Base-by-base conservation (phyloP, 2,797 vertebrate species). In the Pterois miles region DNA sequence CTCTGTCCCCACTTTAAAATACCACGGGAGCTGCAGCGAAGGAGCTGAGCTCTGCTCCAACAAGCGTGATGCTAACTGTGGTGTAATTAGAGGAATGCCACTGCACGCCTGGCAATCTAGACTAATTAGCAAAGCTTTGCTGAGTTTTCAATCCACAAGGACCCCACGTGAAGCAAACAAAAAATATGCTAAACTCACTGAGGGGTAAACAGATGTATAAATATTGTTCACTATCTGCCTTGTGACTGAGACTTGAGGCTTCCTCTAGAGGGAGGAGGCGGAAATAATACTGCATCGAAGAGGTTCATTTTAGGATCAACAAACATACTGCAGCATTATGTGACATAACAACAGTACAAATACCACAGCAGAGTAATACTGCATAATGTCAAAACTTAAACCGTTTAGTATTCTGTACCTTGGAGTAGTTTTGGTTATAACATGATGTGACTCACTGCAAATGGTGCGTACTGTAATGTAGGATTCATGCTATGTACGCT, bases 71-170 rank as follows among this genome's bases (percentile, higher is more conserved):
- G 59, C 29, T 48, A 36, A 76, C 78, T 76, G 62, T 13, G 54
- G 56, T 57, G 82, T 64, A 80, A 85, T 89, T 78, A 81, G 82
- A 82, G 33, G 50, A 74, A 71, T 72, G 70, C 65, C 40, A 40
- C 59, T 34, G 63, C 78, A 81, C 22, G 86, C 80, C 40, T 74
- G 46, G 74, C 68, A 76, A 82, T 78, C 80, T 31, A 13, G 8
- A 59, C 81, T 86, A 89, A 91, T 92, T 89, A 90, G 71, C 74
- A 81, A 86, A 87, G 88, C 83, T 88, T 77, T 80, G 56, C 78
- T 66, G 76, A 40, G 62, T 82, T 64, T 65, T 70, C 22, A 68
- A 33, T 84, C 72, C 83, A 2, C 76, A 9, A 56, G 75, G 73
- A 54, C 22, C 12, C 46, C 20, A 58, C 52, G 34, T 4, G 31